phyloP scores from a whole-genome alignment of 2,797 vertebrate species.

The Schizopygopsis malacanthus region DNA sequence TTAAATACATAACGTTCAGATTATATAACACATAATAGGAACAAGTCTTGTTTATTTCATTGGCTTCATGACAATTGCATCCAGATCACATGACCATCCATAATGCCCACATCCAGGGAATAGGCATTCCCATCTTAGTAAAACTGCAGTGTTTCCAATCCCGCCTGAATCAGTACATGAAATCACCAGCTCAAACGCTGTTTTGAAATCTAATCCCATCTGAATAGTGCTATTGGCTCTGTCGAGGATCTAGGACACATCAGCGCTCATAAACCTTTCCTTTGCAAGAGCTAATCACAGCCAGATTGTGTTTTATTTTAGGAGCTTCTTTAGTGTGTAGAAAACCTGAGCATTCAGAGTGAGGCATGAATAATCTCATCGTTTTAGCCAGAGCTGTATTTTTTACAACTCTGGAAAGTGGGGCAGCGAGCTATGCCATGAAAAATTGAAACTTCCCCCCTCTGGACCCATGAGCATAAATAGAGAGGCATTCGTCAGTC shows the following conservation, averaged over 20 bases:
- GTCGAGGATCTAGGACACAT: conserved; percentile 24
- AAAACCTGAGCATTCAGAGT: conserved; percentile 34
- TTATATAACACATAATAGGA: background rate
- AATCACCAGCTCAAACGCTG: background rate
- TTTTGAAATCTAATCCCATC: conserved; percentile 9
- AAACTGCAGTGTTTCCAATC: background rate
- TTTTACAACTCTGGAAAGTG: conserved; percentile 44
- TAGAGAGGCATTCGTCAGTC: conserved; percentile 39
- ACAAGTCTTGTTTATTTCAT: background rate
- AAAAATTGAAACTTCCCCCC: conserved; percentile 50
- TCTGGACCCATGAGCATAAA: conserved; percentile 36
- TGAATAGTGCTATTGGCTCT: conserved; percentile 4
- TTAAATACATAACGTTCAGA: background rate
- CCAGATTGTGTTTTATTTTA: conserved; percentile 15
- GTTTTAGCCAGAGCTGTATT: conserved; percentile 37
- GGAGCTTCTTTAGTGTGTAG: background rate
- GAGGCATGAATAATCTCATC: conserved; percentile 46
- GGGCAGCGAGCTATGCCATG: conserved; percentile 48
- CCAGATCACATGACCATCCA: background rate
- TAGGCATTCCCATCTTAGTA: background rate
- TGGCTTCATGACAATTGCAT: background rate
- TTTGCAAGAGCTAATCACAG: conserved; percentile 29
- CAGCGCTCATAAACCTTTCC: conserved; percentile 21
- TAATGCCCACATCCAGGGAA: background rate
- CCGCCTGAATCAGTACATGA: conserved; percentile 1